A percentile compares a stretch with the other conserved stretches of the same genome.
Evolutionary conservation across 2,113 vertebrate species (phyloP).

Genomic region (Crocuta crocuta): DNA sequence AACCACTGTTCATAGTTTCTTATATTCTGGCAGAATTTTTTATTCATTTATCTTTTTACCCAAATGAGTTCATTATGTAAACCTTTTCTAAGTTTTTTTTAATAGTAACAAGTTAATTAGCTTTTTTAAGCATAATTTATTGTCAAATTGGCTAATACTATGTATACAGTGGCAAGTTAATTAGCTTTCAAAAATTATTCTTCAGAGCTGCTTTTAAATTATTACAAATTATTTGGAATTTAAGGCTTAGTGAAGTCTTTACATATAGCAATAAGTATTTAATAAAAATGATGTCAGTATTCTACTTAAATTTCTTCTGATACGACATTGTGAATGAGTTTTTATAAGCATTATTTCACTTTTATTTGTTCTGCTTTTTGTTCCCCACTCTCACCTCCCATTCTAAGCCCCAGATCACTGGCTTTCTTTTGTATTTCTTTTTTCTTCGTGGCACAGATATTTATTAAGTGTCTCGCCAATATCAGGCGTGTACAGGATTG

Average conservation of each 20-base stretch:
- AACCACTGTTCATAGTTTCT: not conserved
- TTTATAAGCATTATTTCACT: not conserved
- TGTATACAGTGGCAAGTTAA: not conserved
- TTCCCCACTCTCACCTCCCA: not conserved
- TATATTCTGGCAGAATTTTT: not conserved
- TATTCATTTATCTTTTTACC: not conserved
- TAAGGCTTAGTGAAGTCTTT: not conserved
- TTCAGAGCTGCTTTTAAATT: not conserved
- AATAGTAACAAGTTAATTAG: conserved; percentile 33
- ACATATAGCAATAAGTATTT: not conserved
- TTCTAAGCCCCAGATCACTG: not conserved
- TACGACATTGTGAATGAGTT: not conserved
- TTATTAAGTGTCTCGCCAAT: not conserved
- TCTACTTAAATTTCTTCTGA: conserved; percentile 40
- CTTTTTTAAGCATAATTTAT: not conserved
- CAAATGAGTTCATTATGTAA: conserved; percentile 21
- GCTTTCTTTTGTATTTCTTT: not conserved
- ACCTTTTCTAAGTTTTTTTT: conserved; percentile 2
- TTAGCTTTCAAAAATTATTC: not conserved
- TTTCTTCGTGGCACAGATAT: not conserved
- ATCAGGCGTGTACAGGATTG: not conserved
- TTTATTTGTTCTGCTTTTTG: not conserved
- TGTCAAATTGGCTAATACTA: no score
- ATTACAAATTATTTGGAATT: conserved; percentile 43
- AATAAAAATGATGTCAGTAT: not conserved